Evolutionary conservation across 2,888 invertebrate genomes (phyloP), one percentile per base, ranked within the genome.

Genomic region (Mallateleia sp.): DNA sequence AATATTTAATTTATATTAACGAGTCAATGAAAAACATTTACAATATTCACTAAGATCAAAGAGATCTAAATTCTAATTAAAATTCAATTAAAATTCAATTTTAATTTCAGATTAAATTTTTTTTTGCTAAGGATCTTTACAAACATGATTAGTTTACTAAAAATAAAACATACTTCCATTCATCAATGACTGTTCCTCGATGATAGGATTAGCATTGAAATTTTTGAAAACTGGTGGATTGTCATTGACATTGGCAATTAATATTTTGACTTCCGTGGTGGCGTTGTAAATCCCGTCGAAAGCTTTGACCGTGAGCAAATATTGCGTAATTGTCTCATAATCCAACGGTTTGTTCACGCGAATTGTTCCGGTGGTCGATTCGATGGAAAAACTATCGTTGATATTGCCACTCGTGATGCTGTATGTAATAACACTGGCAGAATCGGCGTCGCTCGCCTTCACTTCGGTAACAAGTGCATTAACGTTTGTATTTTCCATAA

Each of bases 211-310:
- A 91, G 97, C 97, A 66, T 97, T 96, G 67, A 97, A 97, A 62
- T 96, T 95, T 28, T 96, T 95, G 93, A 99, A 99, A 1, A 97
- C 96, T 0, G 99, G 99, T 0, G 97, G 97, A 94, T 99, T 98
- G 94, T 99, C 99, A 93, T 99, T 99, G 58, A 99, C 97, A 94
- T 99, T 98, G 90, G 97, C 97, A 71, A 99, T 97, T 90, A 97
- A 97, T 64, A 99, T 98, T 66, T 97, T 96, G 0, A 99, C 99
- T 90, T 96, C 97, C 0, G 98, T 97, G 77, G 97, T 97, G 92
- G 98, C 98, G 89, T 98, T 97, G 94, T 96, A 98, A 66, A 97
- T 96, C 1, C 98, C 98, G 94, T 98, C 98, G 87, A 97, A 97
- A 0, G 98, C 98, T 86, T 97, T 96, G 1, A 98, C 97, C 71